Base-by-base conservation (phyloP, 2,888 invertebrate genomes). In the Agrotis segetum region DNA sequence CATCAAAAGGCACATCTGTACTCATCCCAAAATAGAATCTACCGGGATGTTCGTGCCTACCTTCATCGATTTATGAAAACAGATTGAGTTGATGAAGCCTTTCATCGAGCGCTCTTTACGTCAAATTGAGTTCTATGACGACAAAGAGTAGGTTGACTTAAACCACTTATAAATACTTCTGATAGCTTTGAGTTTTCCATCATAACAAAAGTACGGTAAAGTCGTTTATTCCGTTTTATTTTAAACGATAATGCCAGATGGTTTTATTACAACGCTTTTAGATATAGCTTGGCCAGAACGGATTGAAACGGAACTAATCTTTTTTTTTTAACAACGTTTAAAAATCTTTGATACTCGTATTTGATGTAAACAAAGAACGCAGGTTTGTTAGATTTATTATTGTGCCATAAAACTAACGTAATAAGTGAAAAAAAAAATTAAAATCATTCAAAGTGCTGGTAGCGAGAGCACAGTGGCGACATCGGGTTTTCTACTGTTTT, bases 101-200 rank as follows among this genome's bases (percentile, higher is more conserved):
- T 34, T 58, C 56, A 49, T 68, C 49, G 21, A 21, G 47, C 17
- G 17, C 47, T 44, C 14, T 77, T 72, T 24, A 46, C 34, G 34
- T 34, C 34, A 69, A 50, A 72, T 72, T 72, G 76, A 69, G 34
- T 72, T 72, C 34, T 13, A 34, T 17, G 17, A 72, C 50, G 77
- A 69, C 69, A 76, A 47, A 40, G 56, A 19, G 19, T 72, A 34
- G 44, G 24, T 49, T 19, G 17, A 9, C 24, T 44, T 69, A 76
- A 72, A 77, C 77, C 49, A 76, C 49, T 72, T 58, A 69, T 11
- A 24, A 34, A 34, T 46, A 24, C 44, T 77, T 56, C 14, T 50
- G 76, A 58, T 46, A 50, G 69, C 69, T 50, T 56, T 56, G 29
- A 76, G 21, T 49, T 16, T 65, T n/a, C 34, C 21, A 53, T 74